A percentile compares a stretch with the other conserved stretches of the same genome.
Evolutionary conservation across 2,888 invertebrate species (phyloP).

Genomic region (Hanleya hanleyi): DNA sequence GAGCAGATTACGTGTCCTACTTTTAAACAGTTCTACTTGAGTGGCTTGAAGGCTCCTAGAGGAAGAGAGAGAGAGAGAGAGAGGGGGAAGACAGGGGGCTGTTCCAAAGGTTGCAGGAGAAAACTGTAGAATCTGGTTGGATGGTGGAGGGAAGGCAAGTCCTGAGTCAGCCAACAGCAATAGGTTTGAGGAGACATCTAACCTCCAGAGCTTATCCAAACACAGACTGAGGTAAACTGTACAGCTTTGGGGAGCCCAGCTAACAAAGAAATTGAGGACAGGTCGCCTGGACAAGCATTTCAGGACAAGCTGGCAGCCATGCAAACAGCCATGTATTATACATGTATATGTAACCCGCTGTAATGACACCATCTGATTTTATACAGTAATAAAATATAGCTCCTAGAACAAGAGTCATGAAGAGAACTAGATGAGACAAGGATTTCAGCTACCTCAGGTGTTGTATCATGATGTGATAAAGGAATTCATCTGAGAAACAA

Average conservation of each 20-base stretch:
- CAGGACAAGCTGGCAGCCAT: not conserved
- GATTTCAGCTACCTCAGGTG: no score
- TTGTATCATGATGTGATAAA: no score
- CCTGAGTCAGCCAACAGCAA: not conserved
- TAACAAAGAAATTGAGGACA: not conserved
- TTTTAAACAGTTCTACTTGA: not conserved
- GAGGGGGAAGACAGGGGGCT: no score
- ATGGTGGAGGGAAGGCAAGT: not conserved
- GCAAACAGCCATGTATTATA: no score
- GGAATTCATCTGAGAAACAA: no score
- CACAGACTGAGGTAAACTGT: not conserved
- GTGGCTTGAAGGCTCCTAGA: no score
- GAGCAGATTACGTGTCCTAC: not conserved
- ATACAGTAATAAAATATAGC: no score
- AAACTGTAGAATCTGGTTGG: not conserved
- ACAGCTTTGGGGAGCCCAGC: not conserved
- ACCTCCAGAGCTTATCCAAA: not conserved
- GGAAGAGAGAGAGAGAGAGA: not conserved
- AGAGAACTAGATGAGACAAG: no score
- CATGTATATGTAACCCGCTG: no score
- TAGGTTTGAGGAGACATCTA: not conserved
- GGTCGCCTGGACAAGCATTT: not conserved
- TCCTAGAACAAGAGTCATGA: no score
- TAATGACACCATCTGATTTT: no score
- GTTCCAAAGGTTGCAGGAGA: no score